Evolutionary conservation across 2,113 vertebrate species (phyloP).

Genomic region (Sphyrna mokarran): DNA sequence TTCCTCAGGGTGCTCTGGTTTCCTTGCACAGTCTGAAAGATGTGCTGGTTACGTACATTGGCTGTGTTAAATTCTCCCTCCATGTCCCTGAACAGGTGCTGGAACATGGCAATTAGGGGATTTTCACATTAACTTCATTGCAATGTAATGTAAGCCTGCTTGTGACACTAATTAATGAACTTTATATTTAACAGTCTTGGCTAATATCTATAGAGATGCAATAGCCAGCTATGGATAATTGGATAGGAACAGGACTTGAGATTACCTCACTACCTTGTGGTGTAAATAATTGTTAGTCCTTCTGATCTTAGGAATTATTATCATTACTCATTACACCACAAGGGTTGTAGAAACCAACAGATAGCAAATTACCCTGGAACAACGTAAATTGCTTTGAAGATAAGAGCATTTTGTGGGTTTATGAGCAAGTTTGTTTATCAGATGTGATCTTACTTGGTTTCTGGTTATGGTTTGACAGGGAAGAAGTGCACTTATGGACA

Average conservation of each 20-base stretch:
- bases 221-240: not conserved
- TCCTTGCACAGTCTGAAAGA: too few species aligned
- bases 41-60: too few species aligned
- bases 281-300: not conserved
- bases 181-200: not conserved
- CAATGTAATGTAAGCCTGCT: too few species aligned
- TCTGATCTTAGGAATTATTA: not conserved
- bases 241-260: not conserved
- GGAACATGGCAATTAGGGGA: too few species aligned
- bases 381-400: not conserved
- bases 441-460: not conserved
- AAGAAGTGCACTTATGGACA: conserved; percentile 99
- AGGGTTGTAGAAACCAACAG: not conserved
- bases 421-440: not conserved
- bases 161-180: too few species aligned
- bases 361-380: not conserved
- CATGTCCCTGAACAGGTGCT: too few species aligned
- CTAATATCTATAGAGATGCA: not conserved
- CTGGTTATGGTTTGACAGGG: conserved; percentile 58
- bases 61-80: too few species aligned
- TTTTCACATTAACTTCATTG: too few species aligned
- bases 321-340: not conserved
- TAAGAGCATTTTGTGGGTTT: not conserved
- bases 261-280: not conserved
- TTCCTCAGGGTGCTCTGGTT: too few species aligned